Evolutionary conservation across 2,797 vertebrate genomes (phyloP).

Genomic region (Poeciliopsis gracilis): DNA sequence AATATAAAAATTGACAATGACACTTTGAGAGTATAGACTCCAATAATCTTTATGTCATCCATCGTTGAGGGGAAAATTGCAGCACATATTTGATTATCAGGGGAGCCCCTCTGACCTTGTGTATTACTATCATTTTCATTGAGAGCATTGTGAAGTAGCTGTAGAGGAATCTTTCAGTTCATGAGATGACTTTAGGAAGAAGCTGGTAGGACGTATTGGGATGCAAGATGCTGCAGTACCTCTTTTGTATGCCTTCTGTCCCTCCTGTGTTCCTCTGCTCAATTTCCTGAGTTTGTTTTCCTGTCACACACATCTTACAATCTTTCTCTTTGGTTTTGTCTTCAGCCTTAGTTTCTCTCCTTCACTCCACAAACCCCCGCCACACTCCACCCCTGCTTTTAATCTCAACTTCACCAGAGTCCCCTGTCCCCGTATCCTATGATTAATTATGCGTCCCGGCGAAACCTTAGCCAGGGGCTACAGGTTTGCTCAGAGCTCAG

Average conservation of each 20-base stretch:
- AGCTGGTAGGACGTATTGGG: constrained; percentile 37
- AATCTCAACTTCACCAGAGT: constrained; percentile 61
- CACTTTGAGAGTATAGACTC: not conserved
- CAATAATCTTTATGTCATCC: not conserved
- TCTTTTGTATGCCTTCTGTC: constrained; percentile 54
- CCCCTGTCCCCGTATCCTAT: constrained; percentile 54
- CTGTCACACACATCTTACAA: constrained; percentile 53
- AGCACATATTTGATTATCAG: not conserved
- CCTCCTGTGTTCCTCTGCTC: constrained; percentile 44
- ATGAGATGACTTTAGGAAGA: constrained; percentile 26
- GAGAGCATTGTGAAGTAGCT: not conserved
- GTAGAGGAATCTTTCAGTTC: constrained; percentile 12
- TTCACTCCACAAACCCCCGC: constrained; percentile 9
- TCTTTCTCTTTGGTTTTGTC: constrained; percentile 28
- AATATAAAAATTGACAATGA: not conserved
- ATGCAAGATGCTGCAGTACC: constrained; percentile 41
- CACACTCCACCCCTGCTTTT: constrained; percentile 46
- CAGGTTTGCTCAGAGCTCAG: constrained; percentile 50
- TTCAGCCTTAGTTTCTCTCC: constrained; percentile 29
- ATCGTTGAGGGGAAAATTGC: not conserved
- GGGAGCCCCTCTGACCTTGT: constrained; percentile 12
- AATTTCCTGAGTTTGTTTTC: constrained; percentile 67
- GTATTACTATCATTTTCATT: not conserved
- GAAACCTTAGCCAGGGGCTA: constrained; percentile 63
- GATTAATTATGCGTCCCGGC: constrained; percentile 63